Evolutionary conservation across 2,797 vertebrate genomes (phyloP).

Genomic region (Astyanax mexicanus): DNA sequence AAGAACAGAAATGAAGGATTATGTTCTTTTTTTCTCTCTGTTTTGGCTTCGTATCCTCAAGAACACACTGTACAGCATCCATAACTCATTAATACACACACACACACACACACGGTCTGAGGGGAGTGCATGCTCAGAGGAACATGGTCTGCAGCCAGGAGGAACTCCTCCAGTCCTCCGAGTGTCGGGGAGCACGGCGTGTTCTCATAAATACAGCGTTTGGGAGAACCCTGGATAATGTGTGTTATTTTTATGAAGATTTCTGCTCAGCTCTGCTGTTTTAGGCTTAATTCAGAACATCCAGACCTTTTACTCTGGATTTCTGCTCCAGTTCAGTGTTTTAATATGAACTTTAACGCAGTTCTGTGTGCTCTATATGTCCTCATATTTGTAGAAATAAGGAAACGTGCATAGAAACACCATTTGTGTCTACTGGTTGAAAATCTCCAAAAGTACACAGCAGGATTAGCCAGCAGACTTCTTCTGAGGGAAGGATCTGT

Average conservation of each 20-base stretch:
- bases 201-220: constrained; percentile 52
- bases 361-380: too few species aligned
- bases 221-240: too few species aligned
- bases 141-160: constrained; percentile 65
- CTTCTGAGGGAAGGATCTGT: too few species aligned
- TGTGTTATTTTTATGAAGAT: neutral
- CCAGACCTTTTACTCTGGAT: constrained; percentile 7
- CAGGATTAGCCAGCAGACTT: too few species aligned
- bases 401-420: too few species aligned
- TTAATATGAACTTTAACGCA: too few species aligned
- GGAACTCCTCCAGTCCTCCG: constrained; percentile 50
- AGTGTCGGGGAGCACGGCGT: constrained; percentile 62
- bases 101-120: too few species aligned
- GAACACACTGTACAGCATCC: constrained; percentile 73
- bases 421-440: too few species aligned
- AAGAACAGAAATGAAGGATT: neutral
- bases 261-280: too few species aligned
- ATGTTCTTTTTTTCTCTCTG: neutral
- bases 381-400: too few species aligned
- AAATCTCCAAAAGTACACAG: too few species aligned
- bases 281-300: neutral
- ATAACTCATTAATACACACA: constrained; percentile 29
- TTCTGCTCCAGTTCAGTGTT: too few species aligned
- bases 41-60: constrained; percentile 55
- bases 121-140: constrained; percentile 59